A percentile compares a stretch with the other conserved stretches of the same genome.
These are phyloP conservation scores for Oryzias woworae DNA, from an alignment of 2,113 vertebrate species.

Conservation along the genomic window DNA sequence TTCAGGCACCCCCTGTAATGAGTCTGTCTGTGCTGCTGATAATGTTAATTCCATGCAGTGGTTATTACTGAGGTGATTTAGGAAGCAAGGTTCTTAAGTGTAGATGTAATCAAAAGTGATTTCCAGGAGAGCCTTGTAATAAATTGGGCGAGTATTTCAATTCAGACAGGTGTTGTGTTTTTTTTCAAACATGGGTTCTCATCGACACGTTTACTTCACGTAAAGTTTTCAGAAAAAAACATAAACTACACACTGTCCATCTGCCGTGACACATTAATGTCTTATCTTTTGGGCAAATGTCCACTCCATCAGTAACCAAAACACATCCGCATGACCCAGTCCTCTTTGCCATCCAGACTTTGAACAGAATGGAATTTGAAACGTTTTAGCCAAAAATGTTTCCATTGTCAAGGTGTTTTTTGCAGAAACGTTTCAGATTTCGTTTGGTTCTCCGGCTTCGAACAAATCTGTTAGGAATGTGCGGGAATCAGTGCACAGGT, in stretches of 20 bases:
- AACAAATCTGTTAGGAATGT: conserved; percentile 36
- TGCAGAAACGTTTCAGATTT: conserved; percentile 88
- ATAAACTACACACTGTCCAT: conserved; percentile 6
- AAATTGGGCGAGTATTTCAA: background rate
- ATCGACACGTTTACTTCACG: conserved; percentile 25
- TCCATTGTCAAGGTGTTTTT: conserved; percentile 84
- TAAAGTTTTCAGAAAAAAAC: background rate
- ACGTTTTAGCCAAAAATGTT: conserved; percentile 88
- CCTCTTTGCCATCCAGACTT: conserved; percentile 47
- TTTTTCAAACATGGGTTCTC: conserved; percentile 4
- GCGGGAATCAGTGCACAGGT: conserved; percentile 50
- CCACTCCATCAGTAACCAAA: conserved; percentile 12
- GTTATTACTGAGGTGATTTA: conserved; percentile 60
- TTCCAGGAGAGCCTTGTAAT: conserved; percentile 30
- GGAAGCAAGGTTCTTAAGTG: conserved; percentile 37
- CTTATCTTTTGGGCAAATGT: conserved; percentile 32
- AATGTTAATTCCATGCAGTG: conserved; percentile 61
- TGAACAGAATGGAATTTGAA: conserved; percentile 84
- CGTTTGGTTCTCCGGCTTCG: conserved; percentile 78
- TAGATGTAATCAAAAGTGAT: conserved; percentile 53
- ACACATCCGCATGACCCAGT: conserved; percentile 15
- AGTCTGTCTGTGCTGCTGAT: conserved; percentile 44
- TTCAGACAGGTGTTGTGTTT: background rate
- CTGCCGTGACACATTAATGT: conserved; percentile 33
- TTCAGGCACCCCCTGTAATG: conserved; percentile 31